Base-by-base conservation (phyloP, 2,888 invertebrate genomes). In the Noctua comes region DNA sequence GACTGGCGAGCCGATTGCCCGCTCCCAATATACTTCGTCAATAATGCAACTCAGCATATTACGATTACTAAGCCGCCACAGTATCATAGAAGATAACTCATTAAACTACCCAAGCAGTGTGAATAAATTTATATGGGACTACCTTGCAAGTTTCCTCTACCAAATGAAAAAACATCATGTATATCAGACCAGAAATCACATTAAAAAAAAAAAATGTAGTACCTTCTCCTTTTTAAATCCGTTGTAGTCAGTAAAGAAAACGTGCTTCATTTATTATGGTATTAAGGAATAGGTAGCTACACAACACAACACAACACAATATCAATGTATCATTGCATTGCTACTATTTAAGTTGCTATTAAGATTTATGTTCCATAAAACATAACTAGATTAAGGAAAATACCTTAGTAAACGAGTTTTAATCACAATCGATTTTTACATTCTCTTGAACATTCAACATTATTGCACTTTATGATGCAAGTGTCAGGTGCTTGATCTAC, bases 361-460 rank as follows among this genome's bases (percentile, higher is more conserved):
- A 62, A 27, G 36, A n/a, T 73, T 76, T 64, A 81, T 68, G 75
- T 54, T 57, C 43, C 36, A 62, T 27, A 36, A 13, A 66, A 31
- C 46, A 74, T 18, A 74, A 77, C 64, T 73, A 13, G 40, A 70
- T 75, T 81, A 43, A 72, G 21, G 48, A 59, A 71, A 75, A 48
- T 68, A 54, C 43, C 73, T 68, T 5, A 43, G 21, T 62, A 72
- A 84, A 80, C 24, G 36, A 73, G 75, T 84, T 71, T 75, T 46
- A 18, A 24, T 46, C 48, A 48, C 62, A 64, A 76, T 76, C 31
- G 62, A 24, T 36, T 73, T 73, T 81, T 70, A 78, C 64, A 62
- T 57, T 73, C 65, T 51, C 46, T 57, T 46, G 24, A 65, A 59
- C 68, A 66, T 73, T 54, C 36, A 72, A 68, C 24, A 65, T 80